phyloP scores from a whole-genome alignment of 2,797 vertebrate genomes.

The Hirundo rustica region DNA sequence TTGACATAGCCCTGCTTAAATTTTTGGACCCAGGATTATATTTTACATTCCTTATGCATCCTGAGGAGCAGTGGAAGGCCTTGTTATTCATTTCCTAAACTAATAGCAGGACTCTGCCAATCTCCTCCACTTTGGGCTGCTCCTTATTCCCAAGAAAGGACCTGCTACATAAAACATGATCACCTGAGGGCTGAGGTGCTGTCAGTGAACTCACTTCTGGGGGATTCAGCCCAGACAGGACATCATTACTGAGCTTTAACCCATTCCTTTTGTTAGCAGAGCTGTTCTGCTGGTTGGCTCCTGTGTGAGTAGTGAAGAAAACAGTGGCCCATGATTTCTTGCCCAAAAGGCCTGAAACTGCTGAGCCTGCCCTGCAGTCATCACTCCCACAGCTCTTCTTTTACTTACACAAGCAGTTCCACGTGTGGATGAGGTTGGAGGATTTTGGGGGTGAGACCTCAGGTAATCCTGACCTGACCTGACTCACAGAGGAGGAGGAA shows the following conservation, averaged over 20 bases:
- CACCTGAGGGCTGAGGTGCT: fast-evolving
- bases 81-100: neutral
- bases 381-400: neutral
- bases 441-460: slow-evolving; percentile 3
- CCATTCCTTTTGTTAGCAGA: neutral
- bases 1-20: neutral
- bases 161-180: neutral
- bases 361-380: neutral
- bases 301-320: neutral
- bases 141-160: neutral
- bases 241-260: neutral
- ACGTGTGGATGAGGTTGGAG: neutral
- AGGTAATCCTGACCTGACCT: slow-evolving; percentile 50
- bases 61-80: neutral
- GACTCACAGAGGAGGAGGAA: neutral
- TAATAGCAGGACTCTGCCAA: neutral
- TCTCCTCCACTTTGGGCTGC: fast-evolving
- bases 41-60: neutral
- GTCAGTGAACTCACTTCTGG: neutral
- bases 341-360: neutral
- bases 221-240: neutral
- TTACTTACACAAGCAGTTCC: neutral
- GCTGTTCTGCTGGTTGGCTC: neutral
- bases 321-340: neutral
- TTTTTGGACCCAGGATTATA: neutral